phyloP scores from a whole-genome alignment of 35 echinoderm and acorn worm genomes.

The Acanthaster planci region DNA sequence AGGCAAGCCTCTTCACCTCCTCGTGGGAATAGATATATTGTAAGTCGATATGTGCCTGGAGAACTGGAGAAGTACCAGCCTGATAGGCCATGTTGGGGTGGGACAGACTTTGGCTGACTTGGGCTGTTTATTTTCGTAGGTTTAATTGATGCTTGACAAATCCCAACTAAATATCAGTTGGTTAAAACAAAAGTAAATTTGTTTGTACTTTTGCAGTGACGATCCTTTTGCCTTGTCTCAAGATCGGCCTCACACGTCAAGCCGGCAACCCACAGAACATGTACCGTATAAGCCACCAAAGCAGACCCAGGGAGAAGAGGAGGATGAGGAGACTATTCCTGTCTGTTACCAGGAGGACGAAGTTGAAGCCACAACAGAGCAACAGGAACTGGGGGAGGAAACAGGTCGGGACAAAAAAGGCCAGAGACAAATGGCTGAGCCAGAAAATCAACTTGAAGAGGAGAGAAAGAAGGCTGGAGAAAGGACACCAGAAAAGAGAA shows the following conservation, averaged over 20 bases:
- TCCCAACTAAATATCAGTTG: no score
- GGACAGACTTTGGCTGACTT: neutral
- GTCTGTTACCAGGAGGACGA: slow-evolving; percentile 24
- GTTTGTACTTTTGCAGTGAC: slow-evolving; percentile 35
- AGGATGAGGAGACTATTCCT: slow-evolving; percentile 58
- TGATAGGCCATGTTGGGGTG: neutral
- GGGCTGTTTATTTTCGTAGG: no score
- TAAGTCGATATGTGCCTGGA: no score
- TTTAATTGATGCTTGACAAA: no score
- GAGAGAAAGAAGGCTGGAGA: neutral
- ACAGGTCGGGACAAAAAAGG: neutral
- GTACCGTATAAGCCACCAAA: neutral
- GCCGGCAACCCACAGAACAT: neutral
- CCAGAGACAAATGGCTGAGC: neutral
- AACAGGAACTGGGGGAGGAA: neutral
- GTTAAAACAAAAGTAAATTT: no score
- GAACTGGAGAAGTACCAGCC: neutral
- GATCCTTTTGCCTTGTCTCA: slow-evolving; percentile 50
- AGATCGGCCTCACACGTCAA: neutral
- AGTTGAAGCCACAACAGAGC: neutral
- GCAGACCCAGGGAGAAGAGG: slow-evolving; percentile 2
- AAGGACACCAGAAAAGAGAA: slow-evolving; percentile 21
- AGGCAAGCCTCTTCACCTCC: no score
- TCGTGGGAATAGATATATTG: no score
- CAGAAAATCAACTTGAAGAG: neutral